Conservation (phyloP, 2,113 vertebrate species). For the Paraplagusia blochii region DNA sequence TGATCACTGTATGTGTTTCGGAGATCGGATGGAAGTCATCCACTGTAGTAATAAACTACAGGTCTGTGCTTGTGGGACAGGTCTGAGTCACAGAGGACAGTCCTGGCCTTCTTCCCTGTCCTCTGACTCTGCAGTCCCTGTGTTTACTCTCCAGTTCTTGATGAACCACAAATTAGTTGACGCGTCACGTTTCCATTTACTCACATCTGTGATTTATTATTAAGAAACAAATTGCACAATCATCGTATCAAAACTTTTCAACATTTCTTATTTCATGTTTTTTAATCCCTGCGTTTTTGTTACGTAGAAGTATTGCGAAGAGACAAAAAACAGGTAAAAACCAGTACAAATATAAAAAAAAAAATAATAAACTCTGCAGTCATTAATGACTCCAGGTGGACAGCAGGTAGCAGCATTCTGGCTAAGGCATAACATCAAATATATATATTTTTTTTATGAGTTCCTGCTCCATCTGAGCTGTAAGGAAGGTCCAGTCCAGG, state of each 20-base stretch:
- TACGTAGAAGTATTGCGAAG: slow-evolving; percentile 43
- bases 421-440: slow-evolving; percentile 53
- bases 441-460: slow-evolving; percentile 50
- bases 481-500: slow-evolving; percentile 37
- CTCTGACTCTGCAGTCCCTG: background rate
- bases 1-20: no score
- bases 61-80: background rate
- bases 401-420: slow-evolving; percentile 76
- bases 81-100: background rate
- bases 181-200: background rate
- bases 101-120: slow-evolving; percentile 2
- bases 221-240: slow-evolving; percentile 12
- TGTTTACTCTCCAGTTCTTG: background rate
- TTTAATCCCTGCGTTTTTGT: slow-evolving; percentile 5
- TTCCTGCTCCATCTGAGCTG: slow-evolving; percentile 46
- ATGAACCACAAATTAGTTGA: background rate
- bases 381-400: slow-evolving; percentile 41
- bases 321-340: slow-evolving; percentile 58
- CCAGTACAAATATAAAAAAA: slow-evolving; percentile 55
- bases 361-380: slow-evolving; percentile 15
- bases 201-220: background rate
- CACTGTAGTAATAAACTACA: background rate
- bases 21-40: background rate
- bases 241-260: slow-evolving; percentile 39
- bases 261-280: slow-evolving; percentile 32